A percentile compares a stretch with the other conserved stretches of the same genome.
Evolutionary conservation across 2,113 vertebrate genomes (phyloP).

Genomic region (Bufo gargarizans): DNA sequence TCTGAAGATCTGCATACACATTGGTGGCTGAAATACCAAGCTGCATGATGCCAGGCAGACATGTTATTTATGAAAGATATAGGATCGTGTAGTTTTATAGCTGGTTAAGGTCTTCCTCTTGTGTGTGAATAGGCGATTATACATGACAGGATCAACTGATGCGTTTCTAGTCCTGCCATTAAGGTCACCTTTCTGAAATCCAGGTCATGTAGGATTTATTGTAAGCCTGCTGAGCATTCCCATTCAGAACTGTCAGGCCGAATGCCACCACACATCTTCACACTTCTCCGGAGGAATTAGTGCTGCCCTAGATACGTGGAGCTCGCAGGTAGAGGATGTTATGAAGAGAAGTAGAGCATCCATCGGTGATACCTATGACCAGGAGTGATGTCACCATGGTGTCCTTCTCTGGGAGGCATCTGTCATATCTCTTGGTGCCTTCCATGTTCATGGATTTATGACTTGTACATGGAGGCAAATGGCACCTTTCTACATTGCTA

Average conservation of each 20-base stretch:
- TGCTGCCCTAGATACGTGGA: not conserved
- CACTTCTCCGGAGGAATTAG: not conserved
- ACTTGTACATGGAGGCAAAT: not conserved
- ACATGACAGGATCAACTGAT: constrained; percentile 1
- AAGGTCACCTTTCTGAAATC: constrained; percentile 49
- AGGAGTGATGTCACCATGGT: not conserved
- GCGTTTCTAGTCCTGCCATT: not conserved
- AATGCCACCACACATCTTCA: not conserved
- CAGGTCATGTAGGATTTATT: constrained; percentile 52
- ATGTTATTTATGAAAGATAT: not conserved
- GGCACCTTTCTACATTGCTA: too few relatives aligned
- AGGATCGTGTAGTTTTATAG: not conserved
- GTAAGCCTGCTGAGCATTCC: constrained; percentile 37
- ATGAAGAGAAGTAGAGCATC: not conserved
- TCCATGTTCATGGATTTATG: too few relatives aligned
- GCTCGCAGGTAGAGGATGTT: not conserved
- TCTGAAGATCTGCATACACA: too few relatives aligned
- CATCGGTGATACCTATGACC: not conserved
- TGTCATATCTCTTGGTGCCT: not conserved
- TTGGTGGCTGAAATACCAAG: not conserved
- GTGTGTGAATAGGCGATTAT: not conserved
- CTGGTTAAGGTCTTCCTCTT: not conserved
- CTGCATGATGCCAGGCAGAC: not conserved
- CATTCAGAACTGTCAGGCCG: not conserved
- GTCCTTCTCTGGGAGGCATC: not conserved